phyloP scores from a whole-genome alignment of 2,113 vertebrate genomes.

The Paedocypris sp. region DNA sequence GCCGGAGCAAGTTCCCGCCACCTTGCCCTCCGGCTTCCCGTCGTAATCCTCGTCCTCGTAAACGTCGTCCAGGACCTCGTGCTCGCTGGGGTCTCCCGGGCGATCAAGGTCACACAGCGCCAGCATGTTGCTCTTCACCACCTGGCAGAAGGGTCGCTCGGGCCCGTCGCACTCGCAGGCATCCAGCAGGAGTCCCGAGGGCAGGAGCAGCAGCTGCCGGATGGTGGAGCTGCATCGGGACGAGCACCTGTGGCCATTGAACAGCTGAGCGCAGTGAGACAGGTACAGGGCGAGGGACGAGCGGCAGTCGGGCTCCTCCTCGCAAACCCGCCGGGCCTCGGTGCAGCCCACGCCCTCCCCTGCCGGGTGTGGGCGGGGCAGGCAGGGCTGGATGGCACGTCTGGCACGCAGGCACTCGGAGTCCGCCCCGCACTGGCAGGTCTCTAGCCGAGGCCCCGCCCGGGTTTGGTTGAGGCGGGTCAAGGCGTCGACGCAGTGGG shows the following conservation, averaged over 20 bases:
- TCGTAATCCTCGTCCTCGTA: conserved; percentile 63
- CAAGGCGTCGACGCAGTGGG: conserved; percentile 65
- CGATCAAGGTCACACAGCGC: conserved; percentile 60
- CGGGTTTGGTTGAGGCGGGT: conserved; percentile 61
- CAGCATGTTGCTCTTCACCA: conserved; percentile 70
- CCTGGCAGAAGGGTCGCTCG: conserved; percentile 68
- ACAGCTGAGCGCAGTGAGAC: conserved; percentile 66
- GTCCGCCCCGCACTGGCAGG: conserved; percentile 60
- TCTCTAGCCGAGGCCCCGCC: conserved; percentile 60
- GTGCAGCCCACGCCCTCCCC: conserved; percentile 62
- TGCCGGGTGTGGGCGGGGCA: conserved; percentile 54
- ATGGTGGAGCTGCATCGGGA: conserved; percentile 59
- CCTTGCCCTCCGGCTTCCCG: conserved; percentile 44
- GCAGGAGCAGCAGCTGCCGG: conserved; percentile 61
- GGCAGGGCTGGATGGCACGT: conserved; percentile 61
- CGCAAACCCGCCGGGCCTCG: conserved; percentile 63
- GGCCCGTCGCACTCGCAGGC: conserved; percentile 64
- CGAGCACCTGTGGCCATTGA: conserved; percentile 66
- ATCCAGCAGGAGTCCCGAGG: conserved; percentile 58
- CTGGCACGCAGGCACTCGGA: conserved; percentile 52
- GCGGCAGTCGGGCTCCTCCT: conserved; percentile 56
- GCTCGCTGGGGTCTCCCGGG: conserved; percentile 48
- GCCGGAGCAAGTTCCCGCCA: conserved; percentile 14
- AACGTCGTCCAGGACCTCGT: conserved; percentile 45
- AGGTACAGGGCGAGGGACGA: conserved; percentile 59